A percentile compares a stretch with the other conserved stretches of the same genome.
Conservation (phyloP, 2,888 invertebrate species). For the Standfussiana lucernea region DNA sequence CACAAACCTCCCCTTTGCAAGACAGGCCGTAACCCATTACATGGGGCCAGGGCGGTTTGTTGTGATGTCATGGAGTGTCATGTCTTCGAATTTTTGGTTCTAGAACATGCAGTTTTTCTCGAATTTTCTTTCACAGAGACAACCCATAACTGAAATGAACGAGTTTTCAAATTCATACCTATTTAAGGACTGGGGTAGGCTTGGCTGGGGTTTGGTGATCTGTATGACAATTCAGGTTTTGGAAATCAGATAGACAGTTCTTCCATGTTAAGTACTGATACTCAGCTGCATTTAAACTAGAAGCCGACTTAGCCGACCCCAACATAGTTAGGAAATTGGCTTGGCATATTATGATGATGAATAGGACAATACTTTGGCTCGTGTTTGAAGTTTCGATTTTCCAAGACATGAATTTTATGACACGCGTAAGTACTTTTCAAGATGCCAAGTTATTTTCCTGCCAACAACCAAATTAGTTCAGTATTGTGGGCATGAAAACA, state of each 20-base stretch:
- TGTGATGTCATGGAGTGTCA: background rate
- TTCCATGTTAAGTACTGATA: background rate
- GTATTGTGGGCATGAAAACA: background rate
- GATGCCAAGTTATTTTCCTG: conserved; percentile 38
- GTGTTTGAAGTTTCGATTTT: conserved; percentile 3
- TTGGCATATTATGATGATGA: background rate
- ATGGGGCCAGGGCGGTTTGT: background rate
- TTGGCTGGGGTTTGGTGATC: background rate
- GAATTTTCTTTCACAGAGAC: background rate
- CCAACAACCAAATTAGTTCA: conserved; percentile 21
- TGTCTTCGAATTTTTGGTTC: background rate
- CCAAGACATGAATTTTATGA: conserved; percentile 18
- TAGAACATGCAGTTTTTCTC: background rate
- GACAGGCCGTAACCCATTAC: background rate
- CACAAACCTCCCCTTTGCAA: background rate
- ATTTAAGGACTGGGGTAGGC: background rate
- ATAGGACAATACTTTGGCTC: conserved; percentile 15
- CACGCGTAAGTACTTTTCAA: conserved; percentile 9
- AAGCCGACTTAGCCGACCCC: background rate
- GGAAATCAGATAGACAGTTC: background rate
- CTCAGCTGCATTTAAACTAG: background rate
- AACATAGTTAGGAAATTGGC: background rate
- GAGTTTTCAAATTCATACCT: background rate
- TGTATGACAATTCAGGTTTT: background rate
- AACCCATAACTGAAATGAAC: background rate